A percentile compares a stretch with the other conserved stretches of the same genome.
These are phyloP conservation scores for Laterallus jamaicensis DNA, from an alignment of 2,113 vertebrate genomes.

Conservation along the genomic window DNA sequence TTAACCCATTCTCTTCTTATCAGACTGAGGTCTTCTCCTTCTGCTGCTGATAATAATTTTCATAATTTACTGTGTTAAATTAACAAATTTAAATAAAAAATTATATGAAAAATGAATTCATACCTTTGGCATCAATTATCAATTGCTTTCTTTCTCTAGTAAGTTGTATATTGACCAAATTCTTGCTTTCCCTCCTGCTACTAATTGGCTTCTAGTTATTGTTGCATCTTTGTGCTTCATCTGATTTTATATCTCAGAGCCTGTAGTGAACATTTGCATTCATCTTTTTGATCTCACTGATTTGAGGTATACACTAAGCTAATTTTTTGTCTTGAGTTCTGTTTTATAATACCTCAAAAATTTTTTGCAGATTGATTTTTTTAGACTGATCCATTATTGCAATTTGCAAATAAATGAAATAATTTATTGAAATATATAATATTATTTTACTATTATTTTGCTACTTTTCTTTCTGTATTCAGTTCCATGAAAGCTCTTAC, in stretches of 20 bases:
- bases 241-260: background rate
- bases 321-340: background rate
- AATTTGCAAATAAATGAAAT: background rate
- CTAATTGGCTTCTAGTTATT: background rate
- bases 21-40: background rate
- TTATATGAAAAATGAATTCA: accelerated
- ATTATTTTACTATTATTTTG: background rate
- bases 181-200: background rate
- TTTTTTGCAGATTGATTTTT: background rate
- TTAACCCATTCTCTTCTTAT: background rate
- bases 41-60: background rate
- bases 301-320: background rate
- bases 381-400: background rate
- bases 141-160: background rate
- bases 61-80: background rate
- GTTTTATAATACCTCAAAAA: background rate
- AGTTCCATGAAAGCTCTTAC: background rate
- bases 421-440: background rate
- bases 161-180: background rate
- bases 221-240: background rate
- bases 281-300: background rate
- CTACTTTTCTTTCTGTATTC: background rate
- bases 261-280: background rate
- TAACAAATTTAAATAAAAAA: background rate
- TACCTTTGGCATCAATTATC: background rate